A percentile compares a stretch with the other conserved stretches of the same genome.
Conservation (phyloP, 1,140 invertebrate species). For the Plodia interpunctella region DNA sequence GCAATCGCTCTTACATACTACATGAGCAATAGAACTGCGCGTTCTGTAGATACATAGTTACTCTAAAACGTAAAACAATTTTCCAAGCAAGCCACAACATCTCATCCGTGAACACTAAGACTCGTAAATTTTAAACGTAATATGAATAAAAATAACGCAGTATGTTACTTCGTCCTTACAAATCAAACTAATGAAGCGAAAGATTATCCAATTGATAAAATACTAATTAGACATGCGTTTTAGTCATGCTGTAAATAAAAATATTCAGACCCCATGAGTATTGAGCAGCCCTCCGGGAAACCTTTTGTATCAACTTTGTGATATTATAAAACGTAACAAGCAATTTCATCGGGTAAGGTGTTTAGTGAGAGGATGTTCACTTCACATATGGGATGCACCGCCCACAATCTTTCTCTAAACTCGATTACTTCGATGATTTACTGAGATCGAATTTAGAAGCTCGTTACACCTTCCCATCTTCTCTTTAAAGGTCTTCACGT, state of each 20-base stretch:
- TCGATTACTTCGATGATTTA: constrained; percentile 74
- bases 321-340: constrained; percentile 27
- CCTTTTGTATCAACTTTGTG: constrained; percentile 15
- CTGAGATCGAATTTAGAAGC: constrained; percentile 67
- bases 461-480: constrained; percentile 55
- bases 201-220: constrained; percentile 19
- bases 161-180: constrained; percentile 24
- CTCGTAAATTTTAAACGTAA: constrained; percentile 31
- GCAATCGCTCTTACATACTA: too few species aligned
- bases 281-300: constrained; percentile 55
- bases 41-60: constrained; percentile 25
- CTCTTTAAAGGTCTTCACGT: constrained; percentile 17
- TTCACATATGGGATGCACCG: constrained; percentile 63
- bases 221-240: constrained; percentile 34
- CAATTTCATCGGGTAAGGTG: constrained; percentile 47
- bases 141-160: constrained; percentile 24
- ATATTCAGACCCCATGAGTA: constrained; percentile 40
- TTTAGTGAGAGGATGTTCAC: constrained; percentile 60
- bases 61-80: constrained; percentile 51
- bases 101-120: constrained; percentile 50
- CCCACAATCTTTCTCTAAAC: constrained; percentile 70
- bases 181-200: constrained; percentile 41
- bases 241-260: constrained; percentile 31
- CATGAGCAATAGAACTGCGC: not conserved
- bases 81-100: constrained; percentile 55